Evolutionary conservation across 2,888 invertebrate genomes (phyloP).

Genomic region (Dynastes tityus): DNA sequence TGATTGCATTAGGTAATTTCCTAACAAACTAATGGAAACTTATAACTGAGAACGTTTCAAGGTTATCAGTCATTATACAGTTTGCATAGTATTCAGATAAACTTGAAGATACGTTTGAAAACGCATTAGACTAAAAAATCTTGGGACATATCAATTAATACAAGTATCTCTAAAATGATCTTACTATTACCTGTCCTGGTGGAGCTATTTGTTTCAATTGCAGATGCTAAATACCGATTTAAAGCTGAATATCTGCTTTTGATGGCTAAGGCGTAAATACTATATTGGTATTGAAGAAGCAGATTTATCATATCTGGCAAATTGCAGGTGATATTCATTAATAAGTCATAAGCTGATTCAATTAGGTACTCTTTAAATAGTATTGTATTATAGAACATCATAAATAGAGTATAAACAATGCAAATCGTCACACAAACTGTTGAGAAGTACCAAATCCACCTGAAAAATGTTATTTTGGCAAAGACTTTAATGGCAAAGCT

Average conservation of each 20-base stretch:
- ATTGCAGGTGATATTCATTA: not conserved
- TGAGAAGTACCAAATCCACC: not conserved
- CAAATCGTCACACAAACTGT: not conserved
- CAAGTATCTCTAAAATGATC: no score
- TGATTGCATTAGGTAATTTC: no score
- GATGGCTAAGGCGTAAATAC: conserved; percentile 55
- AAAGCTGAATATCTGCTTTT: conserved; percentile 55
- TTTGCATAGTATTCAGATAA: no score
- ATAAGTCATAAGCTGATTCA: not conserved
- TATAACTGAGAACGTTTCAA: no score
- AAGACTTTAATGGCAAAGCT: no score
- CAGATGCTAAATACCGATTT: conserved; percentile 57
- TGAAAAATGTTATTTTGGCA: no score
- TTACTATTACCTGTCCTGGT: not conserved
- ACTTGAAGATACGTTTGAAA: no score
- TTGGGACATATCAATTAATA: no score
- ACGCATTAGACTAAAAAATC: no score
- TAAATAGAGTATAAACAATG: not conserved
- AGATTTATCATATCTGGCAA: conserved; percentile 52
- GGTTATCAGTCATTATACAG: no score
- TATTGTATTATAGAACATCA: not conserved
- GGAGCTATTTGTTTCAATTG: not conserved
- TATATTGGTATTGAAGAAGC: conserved; percentile 58
- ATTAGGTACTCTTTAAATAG: not conserved
- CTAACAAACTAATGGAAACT: no score